These are phyloP conservation scores for Plagiodera versicolora DNA, from an alignment of 2,888 invertebrate species.

Conservation along the genomic window DNA sequence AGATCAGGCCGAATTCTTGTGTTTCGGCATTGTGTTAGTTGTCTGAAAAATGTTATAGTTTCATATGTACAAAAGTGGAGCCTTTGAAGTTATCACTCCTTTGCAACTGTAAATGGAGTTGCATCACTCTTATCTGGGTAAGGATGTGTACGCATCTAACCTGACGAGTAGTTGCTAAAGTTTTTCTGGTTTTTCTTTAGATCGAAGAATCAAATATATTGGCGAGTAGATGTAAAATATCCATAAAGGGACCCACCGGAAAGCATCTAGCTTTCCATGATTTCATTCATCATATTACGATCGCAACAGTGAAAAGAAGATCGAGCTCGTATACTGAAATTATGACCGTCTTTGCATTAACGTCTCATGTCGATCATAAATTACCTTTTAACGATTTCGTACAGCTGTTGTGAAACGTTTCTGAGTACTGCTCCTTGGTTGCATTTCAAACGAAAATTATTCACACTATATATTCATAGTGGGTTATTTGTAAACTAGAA, in stretches of 20 bases:
- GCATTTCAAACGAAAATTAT: conserved; percentile 48
- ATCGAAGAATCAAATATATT: too few relatives aligned
- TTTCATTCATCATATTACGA: neutral
- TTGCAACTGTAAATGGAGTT: too few relatives aligned
- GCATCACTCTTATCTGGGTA: too few relatives aligned
- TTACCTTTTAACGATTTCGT: conserved; percentile 56
- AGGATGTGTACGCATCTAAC: too few relatives aligned
- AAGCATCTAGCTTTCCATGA: neutral
- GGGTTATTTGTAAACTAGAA: conserved; percentile 41
- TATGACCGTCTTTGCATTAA: conserved; percentile 56
- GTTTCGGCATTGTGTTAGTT: too few relatives aligned
- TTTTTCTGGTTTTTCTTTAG: too few relatives aligned
- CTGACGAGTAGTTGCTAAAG: too few relatives aligned
- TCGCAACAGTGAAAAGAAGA: conserved; percentile 38
- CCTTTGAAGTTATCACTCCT: too few relatives aligned
- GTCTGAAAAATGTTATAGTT: too few relatives aligned
- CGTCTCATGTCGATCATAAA: conserved; percentile 52
- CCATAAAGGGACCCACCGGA: neutral
- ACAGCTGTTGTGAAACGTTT: conserved; percentile 56
- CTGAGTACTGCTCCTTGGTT: conserved; percentile 36
- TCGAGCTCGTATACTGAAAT: conserved; percentile 53
- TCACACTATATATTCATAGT: conserved; percentile 39
- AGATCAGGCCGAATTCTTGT: too few relatives aligned
- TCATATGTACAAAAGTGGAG: too few relatives aligned
- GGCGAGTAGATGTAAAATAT: too few relatives aligned